These are phyloP conservation scores for Sparus aurata DNA, from an alignment of 2,797 vertebrate species.

Conservation along the genomic window DNA sequence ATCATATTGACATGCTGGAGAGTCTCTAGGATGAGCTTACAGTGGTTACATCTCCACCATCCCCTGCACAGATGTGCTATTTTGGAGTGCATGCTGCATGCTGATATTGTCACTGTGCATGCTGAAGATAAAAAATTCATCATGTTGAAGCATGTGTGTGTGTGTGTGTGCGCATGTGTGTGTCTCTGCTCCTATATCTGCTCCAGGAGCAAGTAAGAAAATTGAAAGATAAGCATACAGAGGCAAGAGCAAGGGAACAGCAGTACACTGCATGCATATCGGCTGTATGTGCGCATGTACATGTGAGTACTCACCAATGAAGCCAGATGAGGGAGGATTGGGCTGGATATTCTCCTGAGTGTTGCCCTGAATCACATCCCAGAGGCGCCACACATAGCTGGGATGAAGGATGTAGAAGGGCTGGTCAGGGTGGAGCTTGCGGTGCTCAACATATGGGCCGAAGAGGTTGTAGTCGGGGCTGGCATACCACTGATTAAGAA, in stretches of 20 bases:
- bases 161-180: background rate
- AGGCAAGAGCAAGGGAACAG: constrained; percentile 12
- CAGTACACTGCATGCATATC: constrained; percentile 8
- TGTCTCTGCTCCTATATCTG: constrained; percentile 6
- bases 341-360: constrained; percentile 97
- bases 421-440: constrained; percentile 90
- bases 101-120: constrained; percentile 43
- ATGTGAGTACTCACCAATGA: constrained; percentile 90
- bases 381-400: constrained; percentile 96
- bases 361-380: constrained; percentile 98
- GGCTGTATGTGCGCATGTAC: background rate
- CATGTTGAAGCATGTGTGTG: background rate
- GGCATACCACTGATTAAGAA: constrained; percentile 90
- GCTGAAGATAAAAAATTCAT: constrained; percentile 51
- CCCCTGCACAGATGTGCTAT: constrained; percentile 16
- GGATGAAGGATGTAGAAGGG: constrained; percentile 98
- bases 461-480: constrained; percentile 98
- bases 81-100: constrained; percentile 21
- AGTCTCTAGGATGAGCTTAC: constrained; percentile 15
- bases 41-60: background rate
- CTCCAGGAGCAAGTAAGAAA: constrained; percentile 13
- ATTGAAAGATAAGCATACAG: constrained; percentile 52
- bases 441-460: constrained; percentile 92
- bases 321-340: constrained; percentile 98
- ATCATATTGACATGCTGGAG: constrained; percentile 27